These are phyloP conservation scores for Leptinotarsa undecemlineata DNA, from an alignment of 1,140 invertebrate species.

Conservation along the genomic window DNA sequence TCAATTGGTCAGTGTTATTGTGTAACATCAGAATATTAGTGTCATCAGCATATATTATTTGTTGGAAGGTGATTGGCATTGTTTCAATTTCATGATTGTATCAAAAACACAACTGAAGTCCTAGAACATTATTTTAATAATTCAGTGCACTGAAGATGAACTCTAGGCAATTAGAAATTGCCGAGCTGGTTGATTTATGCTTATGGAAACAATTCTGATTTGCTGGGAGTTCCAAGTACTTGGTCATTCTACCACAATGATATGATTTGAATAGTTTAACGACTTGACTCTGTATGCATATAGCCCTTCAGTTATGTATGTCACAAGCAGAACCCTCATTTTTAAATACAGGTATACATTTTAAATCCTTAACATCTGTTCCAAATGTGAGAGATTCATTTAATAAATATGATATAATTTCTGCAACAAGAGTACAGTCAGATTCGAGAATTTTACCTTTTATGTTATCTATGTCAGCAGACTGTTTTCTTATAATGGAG, in stretches of 20 bases:
- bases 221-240: constrained; percentile 17
- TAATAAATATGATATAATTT: neutral
- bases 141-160: neutral
- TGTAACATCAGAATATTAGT: no score
- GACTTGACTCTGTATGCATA: constrained; percentile 11
- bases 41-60: no score
- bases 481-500: constrained; percentile 10
- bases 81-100: no score
- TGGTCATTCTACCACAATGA: neutral
- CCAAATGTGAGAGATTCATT: constrained; percentile 8
- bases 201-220: neutral
- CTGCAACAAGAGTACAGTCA: constrained; percentile 7
- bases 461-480: constrained; percentile 9
- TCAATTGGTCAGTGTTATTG: no score
- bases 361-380: constrained; percentile 16
- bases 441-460: constrained; percentile 11
- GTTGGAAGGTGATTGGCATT: no score
- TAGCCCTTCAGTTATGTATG: neutral
- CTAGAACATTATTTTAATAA: neutral
- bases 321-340: constrained; percentile 11
- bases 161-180: constrained; percentile 10
- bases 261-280: neutral
- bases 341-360: constrained; percentile 17
- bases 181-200: constrained; percentile 2
- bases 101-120: no score